A percentile compares a stretch with the other conserved stretches of the same genome.
Evolutionary conservation across 1,140 invertebrate genomes (phyloP).

Genomic region (Habropoda laboriosa): DNA sequence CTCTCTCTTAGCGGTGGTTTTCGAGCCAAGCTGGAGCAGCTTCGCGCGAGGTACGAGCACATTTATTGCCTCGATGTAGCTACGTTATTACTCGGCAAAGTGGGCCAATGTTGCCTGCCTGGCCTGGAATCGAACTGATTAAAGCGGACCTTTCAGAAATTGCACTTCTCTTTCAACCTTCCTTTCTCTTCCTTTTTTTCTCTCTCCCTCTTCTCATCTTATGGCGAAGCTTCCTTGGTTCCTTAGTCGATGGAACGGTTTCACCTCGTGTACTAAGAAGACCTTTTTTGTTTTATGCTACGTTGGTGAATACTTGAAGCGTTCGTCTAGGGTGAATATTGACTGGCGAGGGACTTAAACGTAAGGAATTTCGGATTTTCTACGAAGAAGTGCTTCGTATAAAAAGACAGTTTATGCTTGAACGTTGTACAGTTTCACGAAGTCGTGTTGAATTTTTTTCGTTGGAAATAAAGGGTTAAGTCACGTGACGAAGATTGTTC

Average conservation of each 20-base stretch:
- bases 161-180: background rate
- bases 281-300: no score
- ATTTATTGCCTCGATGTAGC: constrained; percentile 56
- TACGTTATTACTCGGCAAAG: constrained; percentile 60
- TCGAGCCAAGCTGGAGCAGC: constrained; percentile 4
- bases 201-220: background rate
- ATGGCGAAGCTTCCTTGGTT: background rate
- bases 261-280: background rate
- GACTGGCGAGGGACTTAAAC: no score
- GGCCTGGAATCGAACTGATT: constrained; percentile 61
- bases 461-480: no score
- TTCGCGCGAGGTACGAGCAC: constrained; percentile 26
- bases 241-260: background rate
- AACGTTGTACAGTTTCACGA: no score
- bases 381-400: no score
- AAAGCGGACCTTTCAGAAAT: constrained; percentile 60
- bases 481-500: no score
- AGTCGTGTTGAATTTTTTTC: no score
- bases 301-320: no score
- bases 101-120: constrained; percentile 55
- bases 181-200: background rate
- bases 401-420: no score
- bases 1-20: background rate
- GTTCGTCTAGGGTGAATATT: no score
- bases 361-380: no score